Evolutionary conservation across 1,140 invertebrate species (phyloP), one percentile per base, ranked within the genome.

Genomic region (Drosophila lacteicornis): DNA sequence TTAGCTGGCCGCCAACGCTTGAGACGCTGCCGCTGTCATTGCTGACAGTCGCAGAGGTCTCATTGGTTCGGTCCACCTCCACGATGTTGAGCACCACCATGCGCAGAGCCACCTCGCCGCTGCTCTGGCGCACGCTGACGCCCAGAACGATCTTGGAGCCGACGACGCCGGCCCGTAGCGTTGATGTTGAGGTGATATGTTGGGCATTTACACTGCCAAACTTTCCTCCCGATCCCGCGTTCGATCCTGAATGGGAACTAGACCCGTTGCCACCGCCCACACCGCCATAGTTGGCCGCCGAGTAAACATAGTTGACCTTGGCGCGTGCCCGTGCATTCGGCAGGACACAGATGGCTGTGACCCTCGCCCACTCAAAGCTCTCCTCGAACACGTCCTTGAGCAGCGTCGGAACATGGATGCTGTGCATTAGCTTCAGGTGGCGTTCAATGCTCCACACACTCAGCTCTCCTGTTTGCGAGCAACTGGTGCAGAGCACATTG

Each of bases 381-480:
- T 91, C 88, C 27, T 91, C 88, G 47, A 91, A 92, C 2, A 87
- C 76, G 55, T 92, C 88, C 43, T 92, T 92, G 15, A 92, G 80
- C 22, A 92, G 27, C 5, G 83, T 79, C 4, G 80, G 82, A 11
- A 92, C 78, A 57, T 92, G 86, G 17, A 92, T 76, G 57, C 73
- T 84, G 55, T 91, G 78, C 91, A 92, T 92, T 2, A 92, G 70
- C 59, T 92, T 96, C 17, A 97, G 93, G 74, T 96, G 95, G 51
- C 95, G 95, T 45, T 95, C 95, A 68, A 96, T 95, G 87, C 96
- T 96, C 96, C 96, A 98, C 3, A 95, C 92, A 61, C 93, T 94
- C 50, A 94, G 92, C 63, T 94, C 94, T 25, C 94, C 94, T 1
- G 94, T 93, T 15, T 90, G 66, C 1, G 94, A 93, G 66, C 88